Conservation (phyloP, 2,888 invertebrate genomes). For the Hypsopygia costalis region DNA sequence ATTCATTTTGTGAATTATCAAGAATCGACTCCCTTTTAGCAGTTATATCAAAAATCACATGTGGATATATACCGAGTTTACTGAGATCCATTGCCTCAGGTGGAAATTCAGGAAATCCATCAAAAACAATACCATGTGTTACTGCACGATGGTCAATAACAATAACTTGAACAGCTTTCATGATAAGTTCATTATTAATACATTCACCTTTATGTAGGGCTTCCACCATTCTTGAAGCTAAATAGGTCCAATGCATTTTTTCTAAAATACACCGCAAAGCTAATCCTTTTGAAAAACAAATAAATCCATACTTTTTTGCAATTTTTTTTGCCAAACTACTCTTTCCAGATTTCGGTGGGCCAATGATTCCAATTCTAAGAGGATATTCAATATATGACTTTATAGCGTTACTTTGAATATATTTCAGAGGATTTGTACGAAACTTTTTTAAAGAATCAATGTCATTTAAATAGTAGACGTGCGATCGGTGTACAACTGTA, state of each 20-base stretch:
- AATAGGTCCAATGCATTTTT: conserved; percentile 71
- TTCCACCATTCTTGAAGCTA: conserved; percentile 59
- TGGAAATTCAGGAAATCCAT: conserved; percentile 81
- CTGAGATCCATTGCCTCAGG: conserved; percentile 70
- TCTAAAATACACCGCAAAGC: conserved; percentile 72
- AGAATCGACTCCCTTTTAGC: conserved; percentile 48
- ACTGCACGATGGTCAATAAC: conserved; percentile 64
- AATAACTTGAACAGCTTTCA: conserved; percentile 75
- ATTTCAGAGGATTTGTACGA: conserved; percentile 78
- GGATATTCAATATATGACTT: conserved; percentile 68
- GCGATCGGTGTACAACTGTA: conserved; percentile 80
- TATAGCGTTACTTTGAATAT: conserved; percentile 58
- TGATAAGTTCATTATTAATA: conserved; percentile 60
- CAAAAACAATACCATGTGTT: conserved; percentile 81
- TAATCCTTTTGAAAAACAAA: conserved; percentile 76
- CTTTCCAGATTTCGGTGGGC: conserved; percentile 83
- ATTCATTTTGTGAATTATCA: conserved; percentile 57
- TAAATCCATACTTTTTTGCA: conserved; percentile 71
- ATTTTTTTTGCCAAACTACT: conserved; percentile 78
- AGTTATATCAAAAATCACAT: conserved; percentile 76
- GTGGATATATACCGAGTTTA: conserved; percentile 77
- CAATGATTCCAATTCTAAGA: conserved; percentile 77
- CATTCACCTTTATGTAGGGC: conserved; percentile 60
- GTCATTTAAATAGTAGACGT: conserved; percentile 81
- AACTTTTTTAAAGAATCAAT: conserved; percentile 70